phyloP scores from a whole-genome alignment of 2,888 invertebrate species.

The Zootermopsis nevadensis region DNA sequence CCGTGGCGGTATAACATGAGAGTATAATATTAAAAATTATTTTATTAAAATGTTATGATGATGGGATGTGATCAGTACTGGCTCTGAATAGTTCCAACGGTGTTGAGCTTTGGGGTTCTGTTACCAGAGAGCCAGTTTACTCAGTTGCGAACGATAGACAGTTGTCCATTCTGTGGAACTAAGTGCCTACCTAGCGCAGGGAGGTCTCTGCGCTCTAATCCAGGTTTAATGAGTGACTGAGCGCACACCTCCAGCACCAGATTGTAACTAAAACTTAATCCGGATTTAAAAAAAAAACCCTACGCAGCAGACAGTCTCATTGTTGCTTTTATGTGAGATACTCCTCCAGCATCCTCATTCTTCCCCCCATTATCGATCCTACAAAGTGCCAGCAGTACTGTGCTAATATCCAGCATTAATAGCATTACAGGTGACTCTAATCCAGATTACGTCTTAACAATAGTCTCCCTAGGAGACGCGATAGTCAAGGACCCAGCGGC shows the following conservation, averaged over 20 bases:
- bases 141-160: neutral
- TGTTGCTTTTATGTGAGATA: slow-evolving; percentile 25
- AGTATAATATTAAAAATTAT: too few species aligned
- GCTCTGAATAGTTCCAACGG: too few species aligned
- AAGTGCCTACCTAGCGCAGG: slow-evolving; percentile 19
- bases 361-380: slow-evolving; percentile 22
- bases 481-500: neutral
- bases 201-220: slow-evolving; percentile 44
- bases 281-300: slow-evolving; percentile 36
- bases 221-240: slow-evolving; percentile 49
- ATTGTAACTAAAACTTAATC: slow-evolving; percentile 37
- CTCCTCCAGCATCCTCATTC: neutral
- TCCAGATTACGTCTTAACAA: slow-evolving; percentile 42
- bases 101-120: too few species aligned
- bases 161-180: neutral
- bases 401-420: slow-evolving; percentile 46
- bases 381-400: neutral
- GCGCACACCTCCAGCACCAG: slow-evolving; percentile 43
- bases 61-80: too few species aligned
- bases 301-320: slow-evolving; percentile 19
- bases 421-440: slow-evolving; percentile 49
- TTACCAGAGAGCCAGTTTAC: neutral
- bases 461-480: slow-evolving; percentile 22
- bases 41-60: too few species aligned
- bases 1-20: too few species aligned